phyloP scores from a whole-genome alignment of 2,113 vertebrate genomes.

The Tichodroma muraria region DNA sequence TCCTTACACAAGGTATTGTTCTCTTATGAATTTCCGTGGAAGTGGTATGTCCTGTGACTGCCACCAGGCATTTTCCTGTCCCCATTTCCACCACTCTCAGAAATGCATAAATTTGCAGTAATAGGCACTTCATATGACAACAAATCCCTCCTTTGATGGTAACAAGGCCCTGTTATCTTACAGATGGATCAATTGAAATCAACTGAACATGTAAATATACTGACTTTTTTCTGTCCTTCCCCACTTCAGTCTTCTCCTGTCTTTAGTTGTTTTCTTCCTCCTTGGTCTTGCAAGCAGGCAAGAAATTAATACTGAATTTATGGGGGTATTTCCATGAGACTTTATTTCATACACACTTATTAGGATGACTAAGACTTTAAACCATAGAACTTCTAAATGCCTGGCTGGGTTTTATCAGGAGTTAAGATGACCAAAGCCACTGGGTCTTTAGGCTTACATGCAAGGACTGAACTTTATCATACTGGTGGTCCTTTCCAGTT shows the following conservation, averaged over 20 bases:
- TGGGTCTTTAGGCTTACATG: background rate
- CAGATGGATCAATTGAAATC: background rate
- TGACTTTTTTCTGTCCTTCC: background rate
- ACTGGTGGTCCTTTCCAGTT: background rate
- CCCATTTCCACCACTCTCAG: background rate
- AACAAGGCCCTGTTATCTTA: background rate
- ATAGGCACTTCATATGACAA: background rate
- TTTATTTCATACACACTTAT: background rate
- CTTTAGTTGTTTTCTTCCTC: background rate
- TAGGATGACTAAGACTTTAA: background rate
- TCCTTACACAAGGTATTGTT: background rate
- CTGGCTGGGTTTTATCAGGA: background rate
- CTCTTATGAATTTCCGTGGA: background rate
- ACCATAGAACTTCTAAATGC: background rate
- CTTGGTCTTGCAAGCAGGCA: background rate
- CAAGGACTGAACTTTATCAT: background rate
- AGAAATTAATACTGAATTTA: background rate
- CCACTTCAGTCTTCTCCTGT: background rate
- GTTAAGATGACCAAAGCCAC: background rate
- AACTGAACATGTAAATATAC: background rate
- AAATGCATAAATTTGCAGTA: background rate
- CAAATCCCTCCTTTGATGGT: background rate
- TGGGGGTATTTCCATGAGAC: background rate
- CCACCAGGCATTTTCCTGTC: background rate
- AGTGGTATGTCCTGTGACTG: fast-evolving